Percentiles rank a stretch among this genome's conserved stretches.
Conservation (phyloP, 2,888 invertebrate genomes). For the Junonia oenone region DNA sequence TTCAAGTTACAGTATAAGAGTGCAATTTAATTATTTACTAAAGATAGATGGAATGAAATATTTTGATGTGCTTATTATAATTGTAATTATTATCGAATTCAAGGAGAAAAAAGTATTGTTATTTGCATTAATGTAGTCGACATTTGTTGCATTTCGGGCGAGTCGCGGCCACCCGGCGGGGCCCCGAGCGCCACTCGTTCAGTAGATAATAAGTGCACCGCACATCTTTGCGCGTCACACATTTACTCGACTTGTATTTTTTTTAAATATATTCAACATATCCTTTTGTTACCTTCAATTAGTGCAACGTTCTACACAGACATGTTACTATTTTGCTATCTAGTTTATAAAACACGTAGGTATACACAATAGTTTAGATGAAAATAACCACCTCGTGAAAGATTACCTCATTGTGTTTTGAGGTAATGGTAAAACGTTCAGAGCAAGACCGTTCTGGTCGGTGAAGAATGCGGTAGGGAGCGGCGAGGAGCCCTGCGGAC, state of each 20-base stretch:
- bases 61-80: background rate
- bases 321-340: background rate
- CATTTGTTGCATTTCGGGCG: conserved; percentile 49
- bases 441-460: conserved; percentile 14
- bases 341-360: too few species aligned
- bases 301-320: background rate
- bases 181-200: conserved; percentile 49
- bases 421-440: conserved; percentile 17
- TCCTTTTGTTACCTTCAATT: conserved; percentile 5
- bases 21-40: background rate
- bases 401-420: conserved; percentile 13
- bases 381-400: conserved; percentile 5
- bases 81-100: background rate
- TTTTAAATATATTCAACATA: conserved; percentile 38
- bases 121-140: conserved; percentile 1
- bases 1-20: background rate
- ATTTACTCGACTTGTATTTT: conserved; percentile 44
- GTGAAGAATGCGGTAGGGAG: conserved; percentile 34
- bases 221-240: conserved; percentile 54
- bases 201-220: conserved; percentile 68
- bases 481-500: conserved; percentile 44
- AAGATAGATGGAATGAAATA: background rate
- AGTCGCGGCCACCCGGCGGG: conserved; percentile 62
- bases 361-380: too few species aligned
- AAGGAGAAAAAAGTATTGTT: background rate